A percentile compares a stretch with the other conserved stretches of the same genome.
Evolutionary conservation across 2,888 invertebrate species (phyloP).

Genomic region (Leucoptera coffeella): DNA sequence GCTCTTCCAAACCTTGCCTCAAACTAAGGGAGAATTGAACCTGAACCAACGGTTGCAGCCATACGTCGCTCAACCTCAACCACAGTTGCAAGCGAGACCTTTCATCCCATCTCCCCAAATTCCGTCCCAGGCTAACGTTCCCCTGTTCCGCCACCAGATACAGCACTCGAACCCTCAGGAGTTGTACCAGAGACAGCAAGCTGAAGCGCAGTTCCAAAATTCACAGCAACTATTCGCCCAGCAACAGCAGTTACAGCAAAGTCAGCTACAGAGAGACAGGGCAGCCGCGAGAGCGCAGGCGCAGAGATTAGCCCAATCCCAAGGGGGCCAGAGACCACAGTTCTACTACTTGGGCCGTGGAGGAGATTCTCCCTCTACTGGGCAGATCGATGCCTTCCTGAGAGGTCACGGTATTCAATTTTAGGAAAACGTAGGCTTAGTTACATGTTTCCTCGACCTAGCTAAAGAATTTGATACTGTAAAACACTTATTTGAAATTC

Average conservation of each 20-base stretch:
- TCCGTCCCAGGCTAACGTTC: conserved; percentile 25
- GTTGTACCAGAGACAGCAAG: conserved; percentile 55
- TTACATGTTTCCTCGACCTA: conserved; percentile 6
- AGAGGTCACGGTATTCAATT: conserved; percentile 64
- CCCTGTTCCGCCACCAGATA: conserved; percentile 42
- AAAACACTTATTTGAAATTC: too few relatives aligned
- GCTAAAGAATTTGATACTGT: not conserved
- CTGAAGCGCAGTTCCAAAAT: conserved; percentile 54
- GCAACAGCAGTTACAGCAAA: conserved; percentile 63
- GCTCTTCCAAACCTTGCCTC: conserved; percentile 68
- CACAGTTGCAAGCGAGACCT: conserved; percentile 42
- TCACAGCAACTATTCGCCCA: conserved; percentile 61
- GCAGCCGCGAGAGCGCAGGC: conserved; percentile 48
- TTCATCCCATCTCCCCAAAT: conserved; percentile 56
- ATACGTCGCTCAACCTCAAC: conserved; percentile 59
- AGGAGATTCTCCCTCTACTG: conserved; percentile 46
- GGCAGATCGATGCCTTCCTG: conserved; percentile 76
- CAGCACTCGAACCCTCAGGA: conserved; percentile 38
- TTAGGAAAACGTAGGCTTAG: conserved; percentile 21
- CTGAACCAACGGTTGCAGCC: conserved; percentile 71
- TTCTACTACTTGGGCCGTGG: conserved; percentile 54
- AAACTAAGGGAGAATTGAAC: conserved; percentile 64
- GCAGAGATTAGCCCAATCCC: conserved; percentile 30
- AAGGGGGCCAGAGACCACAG: conserved; percentile 33
- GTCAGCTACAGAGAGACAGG: conserved; percentile 55